Evolutionary conservation across 2,797 vertebrate genomes (phyloP), one percentile per base, ranked within the genome.

Genomic region (Sus cebifrons): DNA sequence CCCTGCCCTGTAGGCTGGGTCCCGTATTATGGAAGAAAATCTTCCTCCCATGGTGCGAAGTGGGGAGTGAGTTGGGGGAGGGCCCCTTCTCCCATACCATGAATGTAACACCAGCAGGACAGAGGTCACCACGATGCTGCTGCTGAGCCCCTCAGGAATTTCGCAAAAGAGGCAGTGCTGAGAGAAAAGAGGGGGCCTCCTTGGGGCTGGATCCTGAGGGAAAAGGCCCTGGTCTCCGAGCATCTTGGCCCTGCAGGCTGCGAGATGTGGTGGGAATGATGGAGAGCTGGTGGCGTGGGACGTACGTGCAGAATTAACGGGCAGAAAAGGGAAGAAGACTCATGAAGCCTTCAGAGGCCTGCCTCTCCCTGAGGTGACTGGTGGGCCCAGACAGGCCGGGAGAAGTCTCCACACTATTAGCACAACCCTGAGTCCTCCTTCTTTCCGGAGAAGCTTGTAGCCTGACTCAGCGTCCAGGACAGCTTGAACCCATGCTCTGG

Each of bases 181-280:
- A 67, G 89, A 84, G 56, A 60, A 81, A 82, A 56, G 36, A 58
- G 68, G 16, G 36, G 67, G 54, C 10, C 32, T 29, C 1, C 12
- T 44, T 16, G 32, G 74, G 68, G 36, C 60, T 8, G 16, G 68
- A 17, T 5, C 29, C 64, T 44, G 25, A 25, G 36, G 52, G 2
- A 1, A 54, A 32, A 89, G n/a, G 16, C 3, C 18, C 16, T 21
- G 40, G 60, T 58, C 21, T 64, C 74, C 25, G 60, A 88, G 68
- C 12, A 62, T 56, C 52, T 15, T 15, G 32, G 70, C 15, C 32
- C 65, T 64, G 23, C 9, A 21, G 67, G 40, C 52, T 21, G 12
- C 0, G 15, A 75, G 71, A 23, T 5, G 1, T 1, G 0, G 65
- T 8, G 18, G 16, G 29, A 36, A 10, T 3, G 27, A 27, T 65